A percentile compares a stretch with the other conserved stretches of the same genome.
Evolutionary conservation across 2,888 invertebrate genomes (phyloP).

Genomic region (Hoplodrina blanda): DNA sequence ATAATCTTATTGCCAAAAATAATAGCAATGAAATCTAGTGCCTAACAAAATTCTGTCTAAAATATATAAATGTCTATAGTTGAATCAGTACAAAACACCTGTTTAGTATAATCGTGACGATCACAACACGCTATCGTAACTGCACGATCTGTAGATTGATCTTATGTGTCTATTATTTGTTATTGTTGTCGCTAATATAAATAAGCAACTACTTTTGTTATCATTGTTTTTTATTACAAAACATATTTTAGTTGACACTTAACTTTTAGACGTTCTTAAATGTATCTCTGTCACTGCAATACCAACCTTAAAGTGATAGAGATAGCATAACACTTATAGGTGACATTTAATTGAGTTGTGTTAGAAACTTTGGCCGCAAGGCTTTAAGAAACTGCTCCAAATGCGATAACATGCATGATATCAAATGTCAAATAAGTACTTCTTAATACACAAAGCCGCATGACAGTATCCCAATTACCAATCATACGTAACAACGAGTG

Average conservation of each 20-base stretch:
- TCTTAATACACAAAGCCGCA: too few relatives aligned
- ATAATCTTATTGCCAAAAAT: neutral
- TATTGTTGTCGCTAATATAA: neutral
- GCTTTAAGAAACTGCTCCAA: neutral
- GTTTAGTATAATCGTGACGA: neutral
- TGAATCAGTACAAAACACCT: neutral
- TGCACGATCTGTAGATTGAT: constrained; percentile 27
- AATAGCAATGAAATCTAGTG: neutral
- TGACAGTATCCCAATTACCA: neutral
- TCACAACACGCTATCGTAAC: neutral
- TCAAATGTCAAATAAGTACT: constrained; percentile 3
- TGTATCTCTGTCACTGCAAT: too few relatives aligned
- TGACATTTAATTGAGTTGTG: too few relatives aligned
- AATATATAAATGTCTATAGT: constrained; percentile 11
- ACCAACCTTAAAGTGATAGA: too few relatives aligned
- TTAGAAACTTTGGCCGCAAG: too few relatives aligned
- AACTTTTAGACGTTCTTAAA: too few relatives aligned
- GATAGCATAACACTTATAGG: too few relatives aligned
- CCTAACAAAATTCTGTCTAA: neutral
- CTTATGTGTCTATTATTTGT: constrained; percentile 5
- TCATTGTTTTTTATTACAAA: neutral
- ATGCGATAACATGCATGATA: neutral
- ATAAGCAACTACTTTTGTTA: neutral
- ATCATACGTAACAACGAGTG: neutral
- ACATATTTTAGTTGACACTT: neutral